These are phyloP conservation scores for Poliocrania exsul DNA, from an alignment of 2,797 vertebrate species.

Conservation along the genomic window DNA sequence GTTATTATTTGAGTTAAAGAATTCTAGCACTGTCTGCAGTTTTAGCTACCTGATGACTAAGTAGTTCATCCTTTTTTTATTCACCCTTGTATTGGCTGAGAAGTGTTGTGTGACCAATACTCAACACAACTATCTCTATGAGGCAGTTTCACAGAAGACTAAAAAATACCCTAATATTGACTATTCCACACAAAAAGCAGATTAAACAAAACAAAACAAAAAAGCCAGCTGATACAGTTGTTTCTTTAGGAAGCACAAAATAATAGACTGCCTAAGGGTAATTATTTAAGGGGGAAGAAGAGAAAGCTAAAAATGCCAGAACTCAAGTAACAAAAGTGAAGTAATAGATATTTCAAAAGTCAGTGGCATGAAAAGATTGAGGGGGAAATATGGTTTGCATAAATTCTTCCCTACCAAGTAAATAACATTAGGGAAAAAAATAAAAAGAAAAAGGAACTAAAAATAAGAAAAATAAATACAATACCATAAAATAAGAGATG, in stretches of 20 bases:
- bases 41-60: not conserved
- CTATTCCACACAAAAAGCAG: not conserved
- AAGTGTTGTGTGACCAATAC: not conserved
- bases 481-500: not conserved
- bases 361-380: not conserved
- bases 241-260: constrained; percentile 27
- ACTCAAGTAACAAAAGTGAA: constrained; percentile 23
- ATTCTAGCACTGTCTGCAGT: not conserved
- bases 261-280: not conserved
- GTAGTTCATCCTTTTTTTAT: not conserved
- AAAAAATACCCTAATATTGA: not conserved
- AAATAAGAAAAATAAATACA: not conserved
- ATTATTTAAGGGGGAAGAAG: constrained; percentile 36
- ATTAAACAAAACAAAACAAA: not conserved
- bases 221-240: not conserved
- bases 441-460: not conserved
- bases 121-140: not conserved
- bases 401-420: not conserved
- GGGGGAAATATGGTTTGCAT: not conserved
- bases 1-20: not conserved
- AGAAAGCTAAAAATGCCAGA: constrained; percentile 12
- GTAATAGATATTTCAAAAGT: constrained; percentile 13
- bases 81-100: not conserved
- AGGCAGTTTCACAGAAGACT: not conserved
- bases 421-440: not conserved